A percentile compares a stretch with the other conserved stretches of the same genome.
phyloP scores from a whole-genome alignment of 2,797 vertebrate genomes.

The Halcyon leucocephala region DNA sequence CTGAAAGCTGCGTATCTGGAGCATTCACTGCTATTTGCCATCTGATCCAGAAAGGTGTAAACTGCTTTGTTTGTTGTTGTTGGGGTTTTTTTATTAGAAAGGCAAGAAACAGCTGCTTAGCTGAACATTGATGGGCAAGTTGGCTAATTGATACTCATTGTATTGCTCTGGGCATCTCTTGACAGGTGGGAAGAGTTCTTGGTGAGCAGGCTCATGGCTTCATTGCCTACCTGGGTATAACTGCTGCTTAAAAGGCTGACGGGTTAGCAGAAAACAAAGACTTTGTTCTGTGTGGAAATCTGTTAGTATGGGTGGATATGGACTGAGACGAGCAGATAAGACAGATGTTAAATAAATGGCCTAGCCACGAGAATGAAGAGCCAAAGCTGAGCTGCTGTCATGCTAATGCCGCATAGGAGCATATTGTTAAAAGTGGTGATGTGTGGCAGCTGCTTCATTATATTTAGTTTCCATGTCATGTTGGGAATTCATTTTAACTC shows the following conservation, averaged over 20 bases:
- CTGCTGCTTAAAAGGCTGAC: not conserved
- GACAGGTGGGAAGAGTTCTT: slow-evolving; percentile 63
- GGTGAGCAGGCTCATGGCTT: slow-evolving; percentile 49
- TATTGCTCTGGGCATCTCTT: slow-evolving; percentile 65
- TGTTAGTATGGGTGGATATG: not conserved
- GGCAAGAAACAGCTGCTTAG: slow-evolving; percentile 52
- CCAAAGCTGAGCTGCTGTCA: not conserved
- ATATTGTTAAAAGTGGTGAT: not conserved
- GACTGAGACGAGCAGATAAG: slow-evolving; percentile 7
- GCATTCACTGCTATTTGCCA: not conserved
- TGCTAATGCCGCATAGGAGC: not conserved
- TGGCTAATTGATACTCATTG: slow-evolving; percentile 65
- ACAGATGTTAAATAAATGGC: not conserved
- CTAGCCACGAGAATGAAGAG: not conserved
- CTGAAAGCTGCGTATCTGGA: not conserved
- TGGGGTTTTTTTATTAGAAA: not conserved
- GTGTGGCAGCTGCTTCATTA: not conserved
- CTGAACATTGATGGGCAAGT: slow-evolving; percentile 11
- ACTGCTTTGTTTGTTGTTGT: not conserved
- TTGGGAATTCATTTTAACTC: not conserved
- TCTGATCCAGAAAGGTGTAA: not conserved
- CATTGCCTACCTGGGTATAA: slow-evolving; percentile 40
- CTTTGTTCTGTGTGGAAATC: not conserved
- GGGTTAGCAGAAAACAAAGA: not conserved
- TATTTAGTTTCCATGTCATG: not conserved